Evolutionary conservation across 2,888 invertebrate genomes (phyloP).

Genomic region (Globia sparganii): DNA sequence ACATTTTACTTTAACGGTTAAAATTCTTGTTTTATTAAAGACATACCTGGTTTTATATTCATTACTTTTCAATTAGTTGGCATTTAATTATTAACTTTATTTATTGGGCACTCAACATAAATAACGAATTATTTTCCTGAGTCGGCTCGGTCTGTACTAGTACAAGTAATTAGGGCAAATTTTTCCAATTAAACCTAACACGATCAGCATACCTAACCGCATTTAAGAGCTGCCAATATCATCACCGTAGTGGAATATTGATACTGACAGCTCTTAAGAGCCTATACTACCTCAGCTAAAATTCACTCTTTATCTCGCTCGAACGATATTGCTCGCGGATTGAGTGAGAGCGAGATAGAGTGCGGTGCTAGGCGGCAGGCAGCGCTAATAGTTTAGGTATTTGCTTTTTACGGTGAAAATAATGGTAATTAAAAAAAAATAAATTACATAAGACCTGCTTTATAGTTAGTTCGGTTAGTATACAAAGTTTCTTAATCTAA

Average conservation of each 20-base stretch:
- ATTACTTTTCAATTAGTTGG: neutral
- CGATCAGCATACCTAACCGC: neutral
- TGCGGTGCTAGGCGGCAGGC: no score
- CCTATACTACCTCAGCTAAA: no score
- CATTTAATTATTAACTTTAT: neutral
- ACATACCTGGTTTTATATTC: slow-evolving; percentile 25
- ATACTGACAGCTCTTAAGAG: neutral
- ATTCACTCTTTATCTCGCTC: no score
- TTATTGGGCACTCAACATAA: neutral
- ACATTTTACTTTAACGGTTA: slow-evolving; percentile 33
- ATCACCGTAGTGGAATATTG: neutral
- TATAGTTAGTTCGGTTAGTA: no score
- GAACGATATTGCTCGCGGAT: no score
- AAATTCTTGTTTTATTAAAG: slow-evolving; percentile 38
- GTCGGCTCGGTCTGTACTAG: neutral
- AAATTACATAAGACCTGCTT: no score
- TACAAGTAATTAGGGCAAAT: neutral
- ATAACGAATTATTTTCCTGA: neutral
- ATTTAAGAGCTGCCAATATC: neutral
- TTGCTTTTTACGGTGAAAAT: no score
- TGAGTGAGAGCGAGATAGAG: no score
- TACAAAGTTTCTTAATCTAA: no score
- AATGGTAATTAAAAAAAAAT: no score
- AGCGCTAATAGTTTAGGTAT: no score
- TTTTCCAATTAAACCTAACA: neutral